Percentiles rank a stretch among this genome's conserved stretches.
phyloP scores from a whole-genome alignment of 2,888 invertebrate genomes.

The Amphimallon solstitiale region DNA sequence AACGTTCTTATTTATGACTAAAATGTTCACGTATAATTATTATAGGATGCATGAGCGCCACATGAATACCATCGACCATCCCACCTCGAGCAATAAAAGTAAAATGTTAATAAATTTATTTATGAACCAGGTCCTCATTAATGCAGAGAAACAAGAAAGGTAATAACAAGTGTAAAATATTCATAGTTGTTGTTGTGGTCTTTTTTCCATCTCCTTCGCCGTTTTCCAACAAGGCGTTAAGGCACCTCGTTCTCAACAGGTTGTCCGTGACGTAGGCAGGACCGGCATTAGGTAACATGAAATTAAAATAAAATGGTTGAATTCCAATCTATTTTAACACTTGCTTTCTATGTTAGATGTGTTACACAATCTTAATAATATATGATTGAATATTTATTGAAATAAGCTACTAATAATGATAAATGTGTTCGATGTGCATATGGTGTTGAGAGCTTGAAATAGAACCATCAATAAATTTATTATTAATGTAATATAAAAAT shows the following conservation, averaged over 20 bases:
- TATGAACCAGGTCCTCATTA: slow-evolving; percentile 36
- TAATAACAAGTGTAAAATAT: slow-evolving; percentile 57
- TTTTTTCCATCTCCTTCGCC: slow-evolving; percentile 48
- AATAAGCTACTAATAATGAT: no score
- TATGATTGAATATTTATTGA: no score
- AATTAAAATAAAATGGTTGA: no score
- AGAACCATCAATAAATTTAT: no score
- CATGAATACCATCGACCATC: slow-evolving; percentile 11
- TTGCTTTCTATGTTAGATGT: no score
- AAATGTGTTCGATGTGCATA: no score
- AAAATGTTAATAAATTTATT: slow-evolving; percentile 40
- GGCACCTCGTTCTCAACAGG: slow-evolving; percentile 51
- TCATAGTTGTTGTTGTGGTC: slow-evolving; percentile 52
- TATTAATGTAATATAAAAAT: no score
- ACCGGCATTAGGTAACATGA: slow-evolving; percentile 13
- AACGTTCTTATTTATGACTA: slow-evolving; percentile 13
- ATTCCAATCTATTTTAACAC: no score
- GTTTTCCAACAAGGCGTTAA: slow-evolving; percentile 54
- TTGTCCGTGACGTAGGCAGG: slow-evolving; percentile 45
- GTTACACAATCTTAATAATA: no score
- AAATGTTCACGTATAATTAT: slow-evolving; percentile 26
- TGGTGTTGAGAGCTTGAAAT: no score
- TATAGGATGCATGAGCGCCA: slow-evolving; percentile 18
- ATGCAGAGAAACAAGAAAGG: slow-evolving; percentile 40
- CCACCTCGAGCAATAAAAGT: slow-evolving; percentile 31